Evolutionary conservation across 2,797 vertebrate species (phyloP).

Genomic region (Fistularia commersonii): DNA sequence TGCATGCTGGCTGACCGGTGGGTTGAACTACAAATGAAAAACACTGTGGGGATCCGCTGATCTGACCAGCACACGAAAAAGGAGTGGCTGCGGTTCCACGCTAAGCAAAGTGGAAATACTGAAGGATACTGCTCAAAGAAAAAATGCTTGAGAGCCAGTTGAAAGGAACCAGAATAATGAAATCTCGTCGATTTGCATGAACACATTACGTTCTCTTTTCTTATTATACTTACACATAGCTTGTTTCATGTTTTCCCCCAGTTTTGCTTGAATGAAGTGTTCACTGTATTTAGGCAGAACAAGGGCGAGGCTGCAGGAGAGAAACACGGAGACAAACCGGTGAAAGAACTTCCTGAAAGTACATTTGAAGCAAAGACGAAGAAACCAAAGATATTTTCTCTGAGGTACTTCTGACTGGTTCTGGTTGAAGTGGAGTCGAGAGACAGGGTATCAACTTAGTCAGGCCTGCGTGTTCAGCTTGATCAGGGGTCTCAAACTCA

Average conservation of each 20-base stretch:
- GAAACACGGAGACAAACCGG: constrained; percentile 13
- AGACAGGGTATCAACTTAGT: no score
- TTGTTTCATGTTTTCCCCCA: constrained; percentile 87
- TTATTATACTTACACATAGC: constrained; percentile 87
- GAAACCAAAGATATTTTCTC: no score
- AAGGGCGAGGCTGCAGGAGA: constrained; percentile 86
- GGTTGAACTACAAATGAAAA: constrained; percentile 61
- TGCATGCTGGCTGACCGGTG: constrained; percentile 50
- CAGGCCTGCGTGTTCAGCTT: no score
- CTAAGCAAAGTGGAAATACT: constrained; percentile 24
- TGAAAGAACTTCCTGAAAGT: no score
- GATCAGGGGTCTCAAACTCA: no score
- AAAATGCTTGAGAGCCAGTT: constrained; percentile 18
- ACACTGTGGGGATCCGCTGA: constrained; percentile 33
- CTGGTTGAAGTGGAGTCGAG: no score
- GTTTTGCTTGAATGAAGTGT: constrained; percentile 95
- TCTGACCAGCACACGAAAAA: constrained; percentile 46
- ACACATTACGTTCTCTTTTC: no score
- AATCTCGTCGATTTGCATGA: background rate
- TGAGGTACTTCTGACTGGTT: no score
- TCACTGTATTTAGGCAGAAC: constrained; percentile 96
- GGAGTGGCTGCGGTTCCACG: constrained; percentile 40
- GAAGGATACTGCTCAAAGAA: constrained; percentile 9
- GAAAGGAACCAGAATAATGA: background rate
- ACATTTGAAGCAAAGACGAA: no score